Evolutionary conservation across 2,888 invertebrate genomes (phyloP), one percentile per base, ranked within the genome.

Genomic region (Mythimna albipuncta): DNA sequence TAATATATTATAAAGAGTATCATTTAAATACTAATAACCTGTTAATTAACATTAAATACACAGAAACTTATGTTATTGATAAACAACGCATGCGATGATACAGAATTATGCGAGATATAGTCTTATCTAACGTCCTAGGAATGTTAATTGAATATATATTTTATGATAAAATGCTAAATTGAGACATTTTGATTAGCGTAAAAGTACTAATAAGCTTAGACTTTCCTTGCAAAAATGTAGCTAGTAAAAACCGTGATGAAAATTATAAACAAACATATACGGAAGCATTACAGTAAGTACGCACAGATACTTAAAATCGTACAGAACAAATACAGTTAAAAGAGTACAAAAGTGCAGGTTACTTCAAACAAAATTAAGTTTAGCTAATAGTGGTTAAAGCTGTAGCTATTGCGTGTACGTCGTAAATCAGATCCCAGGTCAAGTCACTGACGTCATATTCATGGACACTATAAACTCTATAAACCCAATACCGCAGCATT

Each of bases 21-120:
- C 19, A 80, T 80, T 81, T 50, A 65, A 67, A 70, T 70, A 69
- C 84, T 75, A 80, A 75, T 69, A 67, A 75, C 64, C 50, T 47
- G 38, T 11, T 1, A 69, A 80, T 83, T 68, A 64, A 19, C 63
- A 62, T 62, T 71, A 72, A 41, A 69, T 63, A 64, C 55, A 65
- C 57, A 69, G 32, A 69, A 19, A 64, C 64, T 57, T 55, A 63
- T 63, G 64, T 64, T 71, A 44, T 71, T 57, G 54, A 70, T 54
- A 58, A 50, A 52, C 32, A 64, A 67, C 64, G 41, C 67, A 47
- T 59, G 50, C 7, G 55, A 68, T 61, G 55, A 19, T 58, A 71
- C 21, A 59, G 19, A 57, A 69, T 72, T 77, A 81, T 66, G 58
- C 65, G 77, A 55, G 55, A 16, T 44, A n/a, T 62, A 19, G 38